A percentile compares a stretch with the other conserved stretches of the same genome.
Evolutionary conservation across 2,888 invertebrate species (phyloP).

Genomic region (Muschampia staudingeri): DNA sequence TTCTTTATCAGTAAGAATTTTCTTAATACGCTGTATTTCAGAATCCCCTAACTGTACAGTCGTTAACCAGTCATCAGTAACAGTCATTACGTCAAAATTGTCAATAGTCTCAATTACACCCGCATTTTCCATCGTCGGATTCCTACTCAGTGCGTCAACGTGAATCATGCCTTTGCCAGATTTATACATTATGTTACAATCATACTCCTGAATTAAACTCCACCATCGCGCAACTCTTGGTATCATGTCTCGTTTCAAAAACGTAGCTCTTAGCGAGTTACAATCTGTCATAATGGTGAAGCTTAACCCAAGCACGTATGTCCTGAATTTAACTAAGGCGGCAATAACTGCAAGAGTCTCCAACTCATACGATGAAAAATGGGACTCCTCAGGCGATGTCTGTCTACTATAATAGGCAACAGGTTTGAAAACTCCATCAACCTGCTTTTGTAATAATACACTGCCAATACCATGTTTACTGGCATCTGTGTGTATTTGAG

Average conservation of each 20-base stretch:
- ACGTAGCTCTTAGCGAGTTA: slow-evolving; percentile 55
- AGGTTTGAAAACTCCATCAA: neutral
- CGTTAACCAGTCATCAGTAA: slow-evolving; percentile 50
- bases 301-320: neutral
- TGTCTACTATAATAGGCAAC: neutral
- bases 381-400: neutral
- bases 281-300: neutral
- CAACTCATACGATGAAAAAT: neutral
- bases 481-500: slow-evolving; percentile 74
- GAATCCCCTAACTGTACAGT: slow-evolving; percentile 58
- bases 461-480: slow-evolving; percentile 71
- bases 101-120: slow-evolving; percentile 38
- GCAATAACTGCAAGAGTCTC: neutral
- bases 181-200: slow-evolving; percentile 67
- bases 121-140: neutral
- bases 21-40: slow-evolving; percentile 48
- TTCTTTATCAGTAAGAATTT: neutral
- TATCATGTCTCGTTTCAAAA: slow-evolving; percentile 69
- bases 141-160: neutral
- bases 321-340: neutral
- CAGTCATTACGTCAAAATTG: slow-evolving; percentile 36
- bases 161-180: neutral
- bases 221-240: slow-evolving; percentile 73
- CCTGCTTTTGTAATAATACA: slow-evolving; percentile 69
- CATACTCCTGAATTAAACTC: slow-evolving; percentile 70